These are phyloP conservation scores for Caenorhabditis drosophilae DNA, from an alignment of 2,888 invertebrate genomes.

Conservation along the genomic window DNA sequence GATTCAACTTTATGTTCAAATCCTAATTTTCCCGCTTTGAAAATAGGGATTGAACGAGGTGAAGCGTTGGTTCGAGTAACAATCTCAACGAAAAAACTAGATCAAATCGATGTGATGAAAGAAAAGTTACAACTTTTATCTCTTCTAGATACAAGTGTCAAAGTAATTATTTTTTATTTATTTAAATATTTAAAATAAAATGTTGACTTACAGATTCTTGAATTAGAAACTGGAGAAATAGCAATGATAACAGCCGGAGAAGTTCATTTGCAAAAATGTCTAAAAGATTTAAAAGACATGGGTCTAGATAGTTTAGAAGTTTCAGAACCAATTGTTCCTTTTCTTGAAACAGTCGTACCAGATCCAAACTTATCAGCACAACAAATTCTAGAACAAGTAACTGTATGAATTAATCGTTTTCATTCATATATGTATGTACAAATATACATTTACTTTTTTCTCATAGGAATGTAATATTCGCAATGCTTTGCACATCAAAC, in stretches of 20 bases:
- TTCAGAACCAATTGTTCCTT: conserved; percentile 93
- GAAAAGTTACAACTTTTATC: conserved; percentile 54
- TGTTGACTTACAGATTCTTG: conserved; percentile 69
- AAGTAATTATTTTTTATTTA: conserved; percentile 24
- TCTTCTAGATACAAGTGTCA: conserved; percentile 53
- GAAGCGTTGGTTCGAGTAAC: conserved; percentile 92
- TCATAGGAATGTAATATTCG: conserved; percentile 61
- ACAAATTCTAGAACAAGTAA: conserved; percentile 57
- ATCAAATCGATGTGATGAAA: conserved; percentile 52
- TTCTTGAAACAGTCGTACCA: conserved; percentile 87
- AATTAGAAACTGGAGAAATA: conserved; percentile 93
- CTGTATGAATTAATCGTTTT: conserved; percentile 47
- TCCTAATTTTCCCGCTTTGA: conserved; percentile 79
- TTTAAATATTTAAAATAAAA: too few relatives aligned
- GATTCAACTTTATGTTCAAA: conserved; percentile 81
- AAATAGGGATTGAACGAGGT: conserved; percentile 72
- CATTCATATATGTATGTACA: not conserved
- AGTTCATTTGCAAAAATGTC: conserved; percentile 92
- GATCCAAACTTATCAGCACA: conserved; percentile 46
- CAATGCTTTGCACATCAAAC: conserved; percentile 49
- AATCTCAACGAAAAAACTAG: conserved; percentile 78
- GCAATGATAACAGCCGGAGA: conserved; percentile 94
- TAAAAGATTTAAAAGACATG: conserved; percentile 82
- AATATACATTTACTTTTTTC: conserved; percentile 23
- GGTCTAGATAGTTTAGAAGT: conserved; percentile 71